Evolutionary conservation across 2,113 vertebrate genomes (phyloP).

Genomic region (Dascyllus trimaculatus): DNA sequence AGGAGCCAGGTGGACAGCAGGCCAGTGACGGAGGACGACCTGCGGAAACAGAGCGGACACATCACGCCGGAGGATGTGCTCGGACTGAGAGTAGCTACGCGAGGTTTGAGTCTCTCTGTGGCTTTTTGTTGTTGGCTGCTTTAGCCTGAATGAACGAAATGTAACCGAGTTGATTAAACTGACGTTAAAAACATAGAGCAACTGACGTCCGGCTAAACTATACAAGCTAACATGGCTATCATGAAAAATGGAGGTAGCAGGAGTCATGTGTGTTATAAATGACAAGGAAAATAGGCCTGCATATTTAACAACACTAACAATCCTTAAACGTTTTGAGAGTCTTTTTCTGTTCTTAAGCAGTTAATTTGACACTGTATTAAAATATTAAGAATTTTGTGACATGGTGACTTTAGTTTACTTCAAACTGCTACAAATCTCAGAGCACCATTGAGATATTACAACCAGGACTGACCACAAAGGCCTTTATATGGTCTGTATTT

Average conservation of each 20-base stretch:
- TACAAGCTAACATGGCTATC: too few species aligned
- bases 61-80: constrained; percentile 91
- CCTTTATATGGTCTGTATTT: background rate
- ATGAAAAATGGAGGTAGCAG: too few species aligned
- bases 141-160: background rate
- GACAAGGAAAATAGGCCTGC: background rate
- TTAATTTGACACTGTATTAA: background rate
- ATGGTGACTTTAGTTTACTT: background rate
- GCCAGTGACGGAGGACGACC: constrained; percentile 88
- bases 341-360: constrained; percentile 16
- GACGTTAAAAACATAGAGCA: background rate
- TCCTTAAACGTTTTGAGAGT: too few species aligned
- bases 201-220: too few species aligned
- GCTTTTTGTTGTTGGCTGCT: background rate
- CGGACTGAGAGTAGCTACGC: constrained; percentile 88
- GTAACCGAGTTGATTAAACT: too few species aligned
- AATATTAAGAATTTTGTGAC: background rate
- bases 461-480: background rate
- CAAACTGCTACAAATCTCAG: background rate
- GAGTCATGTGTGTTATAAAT: background rate
- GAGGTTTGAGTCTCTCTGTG: constrained; percentile 76
- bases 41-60: constrained; percentile 82
- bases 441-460: background rate
- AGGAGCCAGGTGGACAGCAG: constrained; percentile 82
- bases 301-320: constrained; percentile 1